phyloP scores from a whole-genome alignment of 2,113 vertebrate genomes.

The Gorilla gorilla region DNA sequence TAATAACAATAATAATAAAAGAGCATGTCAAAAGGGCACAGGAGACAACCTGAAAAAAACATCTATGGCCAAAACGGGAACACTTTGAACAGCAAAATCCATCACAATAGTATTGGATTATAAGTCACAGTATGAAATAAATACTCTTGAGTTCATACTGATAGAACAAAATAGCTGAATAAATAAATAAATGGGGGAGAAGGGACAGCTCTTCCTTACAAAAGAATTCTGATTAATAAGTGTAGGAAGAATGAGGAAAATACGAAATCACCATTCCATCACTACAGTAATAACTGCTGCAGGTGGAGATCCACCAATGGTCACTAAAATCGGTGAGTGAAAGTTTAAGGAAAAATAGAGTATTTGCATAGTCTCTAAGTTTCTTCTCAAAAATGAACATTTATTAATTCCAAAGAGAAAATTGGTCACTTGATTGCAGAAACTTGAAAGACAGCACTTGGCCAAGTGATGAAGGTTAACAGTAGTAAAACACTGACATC shows the following conservation, averaged over 20 bases:
- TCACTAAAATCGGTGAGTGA: neutral
- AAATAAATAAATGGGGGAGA: neutral
- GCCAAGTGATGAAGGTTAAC: no score
- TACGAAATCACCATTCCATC: neutral
- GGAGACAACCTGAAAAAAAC: neutral
- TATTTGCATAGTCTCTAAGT: neutral
- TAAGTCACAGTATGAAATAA: neutral
- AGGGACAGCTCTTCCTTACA: neutral
- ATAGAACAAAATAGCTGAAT: neutral
- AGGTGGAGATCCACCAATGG: neutral
- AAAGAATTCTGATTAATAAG: neutral
- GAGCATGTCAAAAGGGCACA: neutral
- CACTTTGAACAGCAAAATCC: neutral
- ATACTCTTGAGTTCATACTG: neutral
- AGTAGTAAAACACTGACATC: rapidly evolving
- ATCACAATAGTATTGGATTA: rapidly evolving
- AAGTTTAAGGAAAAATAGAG: neutral
- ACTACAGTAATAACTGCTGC: no score
- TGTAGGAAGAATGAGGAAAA: neutral
- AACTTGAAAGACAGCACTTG: neutral
- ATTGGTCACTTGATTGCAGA: neutral
- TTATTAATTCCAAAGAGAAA: neutral
- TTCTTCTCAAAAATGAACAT: neutral
- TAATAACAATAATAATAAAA: neutral
- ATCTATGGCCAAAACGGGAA: neutral